phyloP scores from a whole-genome alignment of 2,797 vertebrate species.

The Oreonectes daqikongensis region DNA sequence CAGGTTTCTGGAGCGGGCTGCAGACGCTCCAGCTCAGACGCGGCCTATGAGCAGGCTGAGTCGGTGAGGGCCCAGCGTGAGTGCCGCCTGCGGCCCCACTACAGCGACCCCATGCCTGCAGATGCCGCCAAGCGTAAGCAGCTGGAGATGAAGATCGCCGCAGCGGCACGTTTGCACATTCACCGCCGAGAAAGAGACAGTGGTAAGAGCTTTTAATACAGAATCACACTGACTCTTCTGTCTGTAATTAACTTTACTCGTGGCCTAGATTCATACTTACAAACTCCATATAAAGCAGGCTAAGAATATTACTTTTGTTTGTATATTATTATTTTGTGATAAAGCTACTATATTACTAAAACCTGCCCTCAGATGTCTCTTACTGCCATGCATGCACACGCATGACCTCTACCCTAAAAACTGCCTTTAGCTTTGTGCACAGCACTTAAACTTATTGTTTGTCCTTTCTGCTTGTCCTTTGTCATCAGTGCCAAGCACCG shows the following conservation, averaged over 20 bases:
- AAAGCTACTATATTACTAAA: slow-evolving; percentile 16
- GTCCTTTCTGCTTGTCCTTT: too few relatives aligned
- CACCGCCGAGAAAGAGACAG: slow-evolving; percentile 78
- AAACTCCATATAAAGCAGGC: slow-evolving; percentile 5
- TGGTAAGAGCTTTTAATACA: slow-evolving; percentile 60
- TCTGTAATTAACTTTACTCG: background rate
- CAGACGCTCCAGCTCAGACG: slow-evolving; percentile 87
- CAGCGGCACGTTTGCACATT: slow-evolving; percentile 80
- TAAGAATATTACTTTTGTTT: slow-evolving; percentile 16
- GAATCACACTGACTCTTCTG: background rate
- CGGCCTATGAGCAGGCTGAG: slow-evolving; percentile 81
- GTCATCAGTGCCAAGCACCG: slow-evolving; percentile 68
- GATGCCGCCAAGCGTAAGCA: slow-evolving; percentile 89
- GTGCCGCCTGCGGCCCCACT: slow-evolving; percentile 86
- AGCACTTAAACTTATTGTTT: slow-evolving; percentile 5
- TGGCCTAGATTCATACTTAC: slow-evolving; percentile 2
- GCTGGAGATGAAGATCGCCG: slow-evolving; percentile 91
- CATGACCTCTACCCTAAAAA: slow-evolving; percentile 26
- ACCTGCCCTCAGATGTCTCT: slow-evolving; percentile 31
- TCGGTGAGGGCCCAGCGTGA: slow-evolving; percentile 85
- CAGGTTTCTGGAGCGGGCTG: slow-evolving; percentile 77
- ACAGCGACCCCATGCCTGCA: slow-evolving; percentile 88
- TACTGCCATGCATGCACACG: slow-evolving; percentile 1
- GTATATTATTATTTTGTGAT: background rate
- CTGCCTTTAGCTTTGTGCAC: slow-evolving; percentile 37